Evolutionary conservation across 2,797 vertebrate species (phyloP), one percentile per base, ranked within the genome.

Genomic region (Bradypus variegatus): DNA sequence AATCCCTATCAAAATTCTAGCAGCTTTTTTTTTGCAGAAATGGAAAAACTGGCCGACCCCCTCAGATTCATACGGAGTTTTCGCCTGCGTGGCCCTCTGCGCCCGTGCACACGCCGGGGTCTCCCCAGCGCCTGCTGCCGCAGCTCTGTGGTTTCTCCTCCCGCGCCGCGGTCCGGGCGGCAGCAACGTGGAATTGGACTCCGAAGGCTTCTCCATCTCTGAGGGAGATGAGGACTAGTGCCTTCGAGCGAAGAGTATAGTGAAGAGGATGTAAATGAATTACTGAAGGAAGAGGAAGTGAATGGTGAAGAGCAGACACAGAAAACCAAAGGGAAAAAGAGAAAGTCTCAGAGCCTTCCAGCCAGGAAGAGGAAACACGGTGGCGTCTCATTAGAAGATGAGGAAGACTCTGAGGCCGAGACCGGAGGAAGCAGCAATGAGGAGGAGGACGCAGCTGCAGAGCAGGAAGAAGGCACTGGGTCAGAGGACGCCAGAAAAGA

Each of bases 141-240:
- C 41, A 45, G 41, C 41, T 45, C 41, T 41, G 7, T 41, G 41
- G 94, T 15, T 73, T 10, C 88, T 72, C 25, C 67, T 95, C 62
- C 89, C 69, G 86, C 72, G 79, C 79, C 23, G 73, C 83, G 1
- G 62, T 58, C 45, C 67, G 53, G 58, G n/a, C 18, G 8, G 62
- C 45, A 75, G 86, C 58, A 45, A 48, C 80, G 96, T 96, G 97
- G 99, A 99, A 96, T 99, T 98, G 94, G 98, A 98, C 85, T 99
- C 98, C 3, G 99, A 99, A 73, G 98, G 98, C 15, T 98, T 98
- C 89, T 98, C 98, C 5, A 99, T 98, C 14, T 98, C 98, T 48
- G 98, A 98, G 88, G 99, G 99, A 86, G 99, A 99, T 29, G 98
- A 97, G 53, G 99, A 99, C 94, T 99, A 99, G 98, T 99, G 83